A percentile compares a stretch with the other conserved stretches of the same genome.
These are phyloP conservation scores for Pachyuromys duprasi DNA, from an alignment of 2,797 vertebrate genomes.

Conservation along the genomic window DNA sequence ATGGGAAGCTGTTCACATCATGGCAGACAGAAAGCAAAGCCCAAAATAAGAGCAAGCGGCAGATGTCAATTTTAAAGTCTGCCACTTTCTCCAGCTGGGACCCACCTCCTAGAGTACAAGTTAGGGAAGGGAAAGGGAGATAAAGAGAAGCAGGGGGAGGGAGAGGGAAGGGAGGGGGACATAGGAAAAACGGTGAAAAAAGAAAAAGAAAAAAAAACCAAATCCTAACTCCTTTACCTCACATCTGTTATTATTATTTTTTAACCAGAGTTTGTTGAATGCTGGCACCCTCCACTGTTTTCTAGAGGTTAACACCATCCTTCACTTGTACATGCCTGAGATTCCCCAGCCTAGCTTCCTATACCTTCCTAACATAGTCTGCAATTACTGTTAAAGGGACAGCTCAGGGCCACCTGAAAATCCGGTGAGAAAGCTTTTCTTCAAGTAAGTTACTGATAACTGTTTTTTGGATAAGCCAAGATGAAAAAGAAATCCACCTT, in stretches of 20 bases:
- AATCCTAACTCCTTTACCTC: background rate
- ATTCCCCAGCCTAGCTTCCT: too few relatives aligned
- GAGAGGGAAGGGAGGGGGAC: accelerated
- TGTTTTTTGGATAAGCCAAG: background rate
- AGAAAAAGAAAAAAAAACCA: background rate
- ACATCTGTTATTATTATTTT: background rate
- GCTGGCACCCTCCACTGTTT: background rate
- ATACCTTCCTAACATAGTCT: background rate
- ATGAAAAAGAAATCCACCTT: background rate
- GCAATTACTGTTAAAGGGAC: background rate
- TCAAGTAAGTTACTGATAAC: background rate
- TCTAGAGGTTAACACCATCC: background rate
- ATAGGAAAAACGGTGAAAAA: background rate
- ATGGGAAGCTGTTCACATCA: background rate
- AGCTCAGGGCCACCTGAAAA: background rate
- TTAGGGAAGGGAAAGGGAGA: background rate
- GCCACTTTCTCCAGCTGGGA: background rate
- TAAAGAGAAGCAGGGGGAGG: background rate
- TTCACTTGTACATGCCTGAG: background rate
- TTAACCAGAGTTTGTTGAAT: background rate
- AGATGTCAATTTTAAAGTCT: background rate
- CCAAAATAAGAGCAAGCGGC: background rate
- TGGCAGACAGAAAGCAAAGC: background rate
- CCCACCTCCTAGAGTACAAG: too few relatives aligned
- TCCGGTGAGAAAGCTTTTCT: background rate